A percentile compares a stretch with the other conserved stretches of the same genome.
phyloP scores from a whole-genome alignment of 2,113 vertebrate genomes.

The Nettapus auritus region DNA sequence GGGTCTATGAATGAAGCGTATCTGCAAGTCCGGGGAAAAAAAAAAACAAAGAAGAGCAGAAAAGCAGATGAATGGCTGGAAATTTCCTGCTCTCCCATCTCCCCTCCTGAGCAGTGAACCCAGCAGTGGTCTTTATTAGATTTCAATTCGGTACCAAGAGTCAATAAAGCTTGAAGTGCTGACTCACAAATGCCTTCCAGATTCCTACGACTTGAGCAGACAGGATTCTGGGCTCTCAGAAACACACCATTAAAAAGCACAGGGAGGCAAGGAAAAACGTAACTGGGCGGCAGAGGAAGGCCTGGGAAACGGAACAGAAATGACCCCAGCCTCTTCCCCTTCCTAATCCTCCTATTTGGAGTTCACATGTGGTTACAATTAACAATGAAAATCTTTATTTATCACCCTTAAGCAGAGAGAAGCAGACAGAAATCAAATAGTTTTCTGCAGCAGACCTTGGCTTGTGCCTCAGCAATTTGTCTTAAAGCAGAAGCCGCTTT shows the following conservation, averaged over 20 bases:
- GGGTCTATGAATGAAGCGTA: background rate
- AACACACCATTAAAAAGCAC: background rate
- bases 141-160: constrained; percentile 6
- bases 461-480: background rate
- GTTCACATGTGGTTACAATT: constrained; percentile 52
- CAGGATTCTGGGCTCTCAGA: background rate
- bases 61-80: background rate
- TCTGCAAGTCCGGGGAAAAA: background rate
- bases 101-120: background rate
- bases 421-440: background rate
- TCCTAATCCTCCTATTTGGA: background rate
- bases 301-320: constrained; percentile 40
- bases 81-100: background rate
- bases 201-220: background rate
- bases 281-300: background rate
- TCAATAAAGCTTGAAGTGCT: background rate
- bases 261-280: background rate
- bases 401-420: constrained; percentile 13
- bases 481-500: background rate
- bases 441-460: background rate
- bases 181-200: constrained; percentile 52
- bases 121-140: background rate
- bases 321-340: background rate
- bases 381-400: constrained; percentile 31
- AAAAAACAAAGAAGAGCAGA: background rate